Percentiles rank a stretch among this genome's conserved stretches.
phyloP scores from a whole-genome alignment of 2,888 invertebrate species.

The Leptinotarsa rubiginosa region DNA sequence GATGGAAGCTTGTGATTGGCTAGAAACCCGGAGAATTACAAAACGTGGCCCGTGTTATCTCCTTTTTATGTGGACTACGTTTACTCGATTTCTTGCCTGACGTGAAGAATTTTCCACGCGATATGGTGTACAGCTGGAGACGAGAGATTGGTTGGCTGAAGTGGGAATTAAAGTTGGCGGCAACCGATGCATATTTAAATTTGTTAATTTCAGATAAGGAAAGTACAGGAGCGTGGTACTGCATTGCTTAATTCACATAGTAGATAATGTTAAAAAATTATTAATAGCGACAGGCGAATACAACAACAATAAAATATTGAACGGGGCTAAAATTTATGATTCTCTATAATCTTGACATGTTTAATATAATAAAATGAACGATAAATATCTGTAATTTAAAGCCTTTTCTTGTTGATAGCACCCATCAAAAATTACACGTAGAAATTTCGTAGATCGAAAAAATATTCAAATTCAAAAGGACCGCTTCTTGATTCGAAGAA shows the following conservation, averaged over 20 bases:
- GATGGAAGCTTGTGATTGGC: slow-evolving; percentile 66
- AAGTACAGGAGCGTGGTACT: slow-evolving; percentile 1
- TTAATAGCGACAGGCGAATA: neutral
- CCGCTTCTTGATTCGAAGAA: slow-evolving; percentile 43
- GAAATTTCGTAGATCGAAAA: neutral
- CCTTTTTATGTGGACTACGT: neutral
- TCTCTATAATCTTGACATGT: neutral
- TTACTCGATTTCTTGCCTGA: slow-evolving; percentile 14
- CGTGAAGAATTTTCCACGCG: slow-evolving; percentile 47
- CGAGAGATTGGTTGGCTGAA: slow-evolving; percentile 53
- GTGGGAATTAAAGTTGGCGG: slow-evolving; percentile 40
- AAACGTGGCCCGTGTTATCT: slow-evolving; percentile 42
- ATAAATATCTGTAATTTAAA: neutral
- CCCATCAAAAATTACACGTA: neutral
- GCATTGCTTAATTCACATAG: slow-evolving; percentile 2
- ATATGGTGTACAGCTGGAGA: slow-evolving; percentile 55
- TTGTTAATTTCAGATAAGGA: neutral
- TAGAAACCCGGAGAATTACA: slow-evolving; percentile 33
- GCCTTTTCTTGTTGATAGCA: neutral
- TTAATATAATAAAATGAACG: neutral
- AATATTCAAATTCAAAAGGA: slow-evolving; percentile 44
- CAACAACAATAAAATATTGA: neutral
- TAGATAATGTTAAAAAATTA: neutral
- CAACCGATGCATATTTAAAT: slow-evolving; percentile 43
- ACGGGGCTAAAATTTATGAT: neutral